Percentiles rank a stretch among this genome's conserved stretches.
Conservation (phyloP, 2,113 vertebrate species). For the Vombatus ursinus region DNA sequence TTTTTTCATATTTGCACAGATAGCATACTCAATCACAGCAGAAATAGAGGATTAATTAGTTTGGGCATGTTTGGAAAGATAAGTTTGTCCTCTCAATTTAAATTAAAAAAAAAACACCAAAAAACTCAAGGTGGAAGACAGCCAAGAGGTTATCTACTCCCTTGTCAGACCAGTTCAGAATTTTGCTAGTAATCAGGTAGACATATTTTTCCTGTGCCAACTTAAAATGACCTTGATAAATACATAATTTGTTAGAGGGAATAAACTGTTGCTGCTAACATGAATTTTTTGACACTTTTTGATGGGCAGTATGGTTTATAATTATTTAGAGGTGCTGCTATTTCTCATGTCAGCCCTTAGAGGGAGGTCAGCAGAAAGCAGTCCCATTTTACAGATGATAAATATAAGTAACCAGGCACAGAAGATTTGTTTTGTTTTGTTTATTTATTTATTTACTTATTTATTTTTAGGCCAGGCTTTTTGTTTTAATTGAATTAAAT, state of each 20-base stretch:
- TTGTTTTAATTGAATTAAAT: too few species aligned
- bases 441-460: neutral
- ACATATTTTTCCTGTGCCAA: neutral
- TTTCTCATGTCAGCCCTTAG: too few species aligned
- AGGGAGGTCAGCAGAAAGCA: neutral
- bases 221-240: neutral
- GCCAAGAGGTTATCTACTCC: too few species aligned
- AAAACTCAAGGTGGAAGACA: neutral
- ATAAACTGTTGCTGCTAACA: neutral
- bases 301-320: neutral
- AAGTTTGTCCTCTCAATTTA: neutral
- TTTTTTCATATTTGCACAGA: neutral
- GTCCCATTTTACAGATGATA: neutral
- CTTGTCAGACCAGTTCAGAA: neutral
- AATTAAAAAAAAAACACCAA: neutral
- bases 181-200: rapidly evolving
- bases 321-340: rapidly evolving
- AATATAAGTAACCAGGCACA: neutral
- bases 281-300: neutral
- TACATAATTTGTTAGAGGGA: rapidly evolving
- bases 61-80: neutral
- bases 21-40: neutral
- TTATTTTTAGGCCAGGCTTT: neutral
- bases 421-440: neutral
- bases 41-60: neutral